A percentile compares a stretch with the other conserved stretches of the same genome.
phyloP scores from a whole-genome alignment of 2,888 invertebrate species.

The Phrixothrix hirtus region DNA sequence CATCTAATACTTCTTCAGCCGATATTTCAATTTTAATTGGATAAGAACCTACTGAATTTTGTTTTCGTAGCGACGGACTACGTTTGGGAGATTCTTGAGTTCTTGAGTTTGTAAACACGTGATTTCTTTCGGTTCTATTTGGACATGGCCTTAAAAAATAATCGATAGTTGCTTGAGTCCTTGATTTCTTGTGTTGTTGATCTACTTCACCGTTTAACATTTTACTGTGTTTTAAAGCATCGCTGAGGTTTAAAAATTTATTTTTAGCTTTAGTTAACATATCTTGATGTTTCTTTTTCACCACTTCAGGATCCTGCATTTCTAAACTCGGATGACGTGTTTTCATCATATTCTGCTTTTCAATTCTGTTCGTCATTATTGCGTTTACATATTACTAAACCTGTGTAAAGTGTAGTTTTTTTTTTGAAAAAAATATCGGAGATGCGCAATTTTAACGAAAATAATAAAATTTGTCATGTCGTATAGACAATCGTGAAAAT shows the following conservation, averaged over 20 bases:
- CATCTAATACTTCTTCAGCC: conserved; percentile 37
- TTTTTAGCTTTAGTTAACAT: conserved; percentile 50
- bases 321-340: conserved; percentile 55
- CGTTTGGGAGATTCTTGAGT: conserved; percentile 29
- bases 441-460: conserved; percentile 1
- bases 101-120: conserved; percentile 40
- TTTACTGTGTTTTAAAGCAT: conserved; percentile 56
- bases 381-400: conserved; percentile 1
- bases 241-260: conserved; percentile 48
- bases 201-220: conserved; percentile 39
- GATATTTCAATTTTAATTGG: conserved; percentile 49
- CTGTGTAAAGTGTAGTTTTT: background rate
- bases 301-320: conserved; percentile 49
- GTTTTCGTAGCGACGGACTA: conserved; percentile 46
- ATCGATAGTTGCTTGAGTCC: conserved; percentile 57
- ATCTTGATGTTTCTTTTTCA: conserved; percentile 58
- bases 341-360: conserved; percentile 51
- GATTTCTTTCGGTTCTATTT: conserved; percentile 51
- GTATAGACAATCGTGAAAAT: conserved; percentile 14
- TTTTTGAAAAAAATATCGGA: conserved; percentile 1
- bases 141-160: conserved; percentile 57
- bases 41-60: conserved; percentile 51
- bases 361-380: conserved; percentile 16
- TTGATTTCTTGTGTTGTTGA: conserved; percentile 44
- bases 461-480: conserved; percentile 12